Base-by-base conservation (phyloP, 2,113 vertebrate species). In the Sciurus niger region DNA sequence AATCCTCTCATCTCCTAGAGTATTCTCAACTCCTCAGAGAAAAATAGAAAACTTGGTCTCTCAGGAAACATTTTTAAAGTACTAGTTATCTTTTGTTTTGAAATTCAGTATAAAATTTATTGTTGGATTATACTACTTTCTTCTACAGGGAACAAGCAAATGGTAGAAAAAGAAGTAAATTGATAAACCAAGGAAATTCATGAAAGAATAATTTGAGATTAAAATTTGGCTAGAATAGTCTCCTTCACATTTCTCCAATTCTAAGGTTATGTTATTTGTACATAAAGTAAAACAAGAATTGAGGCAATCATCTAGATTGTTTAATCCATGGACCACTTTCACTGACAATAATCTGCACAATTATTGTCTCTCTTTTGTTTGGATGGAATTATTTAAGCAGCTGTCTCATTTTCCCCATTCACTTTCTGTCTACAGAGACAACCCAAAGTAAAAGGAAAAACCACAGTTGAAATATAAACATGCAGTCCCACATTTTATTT, bases 381-480 rank as follows among this genome's bases (percentile, higher is more conserved):
- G 68, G 46, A 46, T 85, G 8, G 63, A 96, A 85, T 85, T 93
- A 67, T 80, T 95, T 77, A 40, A 32, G 7, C 55, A 91, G 68
- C 37, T 96, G 82, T n/a, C 60, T 93, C 60, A 53, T 58, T 83
- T 58, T 91, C 37, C 51, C 25, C 48, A 7, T 82, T 95, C 30
- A 68, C 34, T 85, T 91, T 96, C 68, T 80, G 72, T 74, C 28
- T 74, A 79, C 18, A 78, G 73, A 80, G 32, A 96, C 2, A 28
- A 67, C 53, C 67, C 20, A 96, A 93, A 80, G 48, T 30, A 48
- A 96, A 96, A 89, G 67, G 58, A 51, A 90, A 95, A 93, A 32
- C 13, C 43, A 58, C 68, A 77, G 53, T 13, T 89, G 53, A 34
- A 85, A 85, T 77, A 89, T 89, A 70, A 88, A 89, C 58, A 12